A percentile compares a stretch with the other conserved stretches of the same genome.
These are phyloP conservation scores for Colius striatus DNA, from an alignment of 2,113 vertebrate genomes.

Conservation along the genomic window DNA sequence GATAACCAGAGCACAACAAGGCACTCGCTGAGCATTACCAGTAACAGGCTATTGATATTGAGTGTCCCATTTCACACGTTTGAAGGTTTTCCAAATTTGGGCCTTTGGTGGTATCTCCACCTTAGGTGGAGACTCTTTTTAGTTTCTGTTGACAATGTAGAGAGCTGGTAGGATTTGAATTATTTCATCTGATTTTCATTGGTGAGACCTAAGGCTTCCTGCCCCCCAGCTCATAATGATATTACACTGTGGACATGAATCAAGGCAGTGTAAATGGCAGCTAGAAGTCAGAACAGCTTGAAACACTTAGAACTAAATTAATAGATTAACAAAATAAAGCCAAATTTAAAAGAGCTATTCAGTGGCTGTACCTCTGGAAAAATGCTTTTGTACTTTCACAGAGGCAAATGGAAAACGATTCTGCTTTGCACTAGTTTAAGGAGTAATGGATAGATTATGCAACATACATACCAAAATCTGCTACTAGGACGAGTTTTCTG, in stretches of 20 bases:
- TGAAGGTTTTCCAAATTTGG: background rate
- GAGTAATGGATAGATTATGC: background rate
- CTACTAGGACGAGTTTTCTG: background rate
- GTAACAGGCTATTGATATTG: background rate
- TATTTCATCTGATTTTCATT: background rate
- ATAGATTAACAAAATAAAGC: background rate
- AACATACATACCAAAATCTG: background rate
- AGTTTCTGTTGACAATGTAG: background rate
- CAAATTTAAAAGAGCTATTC: background rate
- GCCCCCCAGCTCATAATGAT: background rate
- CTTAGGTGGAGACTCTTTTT: background rate
- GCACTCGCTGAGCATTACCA: background rate
- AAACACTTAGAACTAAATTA: background rate
- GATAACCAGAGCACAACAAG: background rate
- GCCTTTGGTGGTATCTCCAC: background rate
- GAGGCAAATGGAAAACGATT: background rate
- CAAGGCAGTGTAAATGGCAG: background rate
- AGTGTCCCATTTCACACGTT: background rate
- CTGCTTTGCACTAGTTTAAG: background rate
- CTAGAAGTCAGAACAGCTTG: background rate
- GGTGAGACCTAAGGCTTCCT: background rate
- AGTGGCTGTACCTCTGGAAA: background rate
- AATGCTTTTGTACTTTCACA: background rate
- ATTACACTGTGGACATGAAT: background rate
- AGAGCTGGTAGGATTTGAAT: background rate